Percentiles rank a stretch among this genome's conserved stretches.
These are phyloP conservation scores for Hemicrepidius hirtus DNA, from an alignment of 2,888 invertebrate genomes.

Conservation along the genomic window DNA sequence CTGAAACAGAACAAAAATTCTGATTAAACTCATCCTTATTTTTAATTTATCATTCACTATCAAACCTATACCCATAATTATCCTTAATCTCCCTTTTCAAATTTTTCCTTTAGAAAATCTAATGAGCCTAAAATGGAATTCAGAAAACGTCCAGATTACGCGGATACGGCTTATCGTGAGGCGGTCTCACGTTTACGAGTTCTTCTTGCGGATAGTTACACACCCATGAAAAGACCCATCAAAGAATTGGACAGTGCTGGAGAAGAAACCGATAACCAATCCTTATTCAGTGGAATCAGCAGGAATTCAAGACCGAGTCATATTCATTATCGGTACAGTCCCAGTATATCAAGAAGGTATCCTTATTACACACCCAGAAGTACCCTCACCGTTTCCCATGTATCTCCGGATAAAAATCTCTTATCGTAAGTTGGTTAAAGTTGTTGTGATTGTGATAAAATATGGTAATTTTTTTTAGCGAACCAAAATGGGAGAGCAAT, in stretches of 20 bases:
- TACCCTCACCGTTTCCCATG: slow-evolving; percentile 13
- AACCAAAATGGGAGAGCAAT: slow-evolving; percentile 39
- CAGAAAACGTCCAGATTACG: slow-evolving; percentile 83
- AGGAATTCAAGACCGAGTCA: slow-evolving; percentile 54
- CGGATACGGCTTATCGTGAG: slow-evolving; percentile 89
- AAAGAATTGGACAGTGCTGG: slow-evolving; percentile 74
- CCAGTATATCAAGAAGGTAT: slow-evolving; percentile 50
- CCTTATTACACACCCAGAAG: slow-evolving; percentile 52
- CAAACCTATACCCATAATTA: not conserved
- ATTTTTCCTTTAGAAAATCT: slow-evolving; percentile 35
- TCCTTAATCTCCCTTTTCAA: not conserved
- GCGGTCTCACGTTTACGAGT: slow-evolving; percentile 87
- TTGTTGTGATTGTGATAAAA: not conserved
- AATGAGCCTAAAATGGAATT: slow-evolving; percentile 71
- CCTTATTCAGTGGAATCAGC: slow-evolving; percentile 70
- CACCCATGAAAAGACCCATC: slow-evolving; percentile 72
- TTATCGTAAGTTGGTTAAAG: slow-evolving; percentile 21
- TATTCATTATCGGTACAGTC: slow-evolving; percentile 54
- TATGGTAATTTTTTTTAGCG: slow-evolving; percentile 12
- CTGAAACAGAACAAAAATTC: too few species aligned
- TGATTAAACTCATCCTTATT: too few species aligned
- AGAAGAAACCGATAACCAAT: slow-evolving; percentile 77
- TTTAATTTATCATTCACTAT: too few species aligned
- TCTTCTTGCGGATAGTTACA: slow-evolving; percentile 85
- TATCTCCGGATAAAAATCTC: slow-evolving; percentile 26